Base-by-base conservation (phyloP, 2,888 invertebrate genomes). In the Prosapia bicincta region DNA sequence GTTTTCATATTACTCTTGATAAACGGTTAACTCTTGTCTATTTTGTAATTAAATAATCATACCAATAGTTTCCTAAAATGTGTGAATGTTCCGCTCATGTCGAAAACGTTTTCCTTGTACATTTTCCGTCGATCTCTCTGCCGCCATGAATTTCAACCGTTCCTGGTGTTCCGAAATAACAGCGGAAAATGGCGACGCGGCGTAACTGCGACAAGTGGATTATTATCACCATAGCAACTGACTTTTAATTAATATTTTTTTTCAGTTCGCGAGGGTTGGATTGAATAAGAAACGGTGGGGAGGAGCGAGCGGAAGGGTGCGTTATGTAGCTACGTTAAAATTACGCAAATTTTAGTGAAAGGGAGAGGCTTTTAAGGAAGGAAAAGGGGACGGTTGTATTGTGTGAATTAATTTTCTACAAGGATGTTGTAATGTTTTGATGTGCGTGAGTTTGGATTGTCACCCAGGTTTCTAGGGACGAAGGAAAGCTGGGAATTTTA, bases 161-260 rank as follows among this genome's bases (percentile, higher is more conserved):
- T 54, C 20, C 54, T 54, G 20, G 54, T 54, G 2, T 54, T 54
- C 20, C 13, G 20, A 54, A 54, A 38, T 54, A 20, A 54, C 10
- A 10, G 13, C 54, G n/a, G n/a, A 71, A 71, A 66, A 71, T 71
- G 71, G 71, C 71, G 71, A 26, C 54, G 54, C 54, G 20, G 20
- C 28, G 23, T 1, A 54, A 20, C 20, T 20, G 54, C 54, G 54
- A 54, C 54, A 74, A 74, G 69, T 69, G 70, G 76, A 76, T 76
- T 76, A 76, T 76, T 76, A 76, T 76, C 74, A 68, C 74, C 76
- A 76, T 76, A 74, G 76, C 74, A 76, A 76, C 76, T 72, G 70
- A 30, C 66, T 74, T 76, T 76, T 76, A 76, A 76, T 76, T 76
- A 76, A 76, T 76, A 76, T 76, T 76, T 76, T 76, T 76, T 69